These are phyloP conservation scores for Mythimna loreyi DNA, from an alignment of 2,888 invertebrate species.

Conservation along the genomic window DNA sequence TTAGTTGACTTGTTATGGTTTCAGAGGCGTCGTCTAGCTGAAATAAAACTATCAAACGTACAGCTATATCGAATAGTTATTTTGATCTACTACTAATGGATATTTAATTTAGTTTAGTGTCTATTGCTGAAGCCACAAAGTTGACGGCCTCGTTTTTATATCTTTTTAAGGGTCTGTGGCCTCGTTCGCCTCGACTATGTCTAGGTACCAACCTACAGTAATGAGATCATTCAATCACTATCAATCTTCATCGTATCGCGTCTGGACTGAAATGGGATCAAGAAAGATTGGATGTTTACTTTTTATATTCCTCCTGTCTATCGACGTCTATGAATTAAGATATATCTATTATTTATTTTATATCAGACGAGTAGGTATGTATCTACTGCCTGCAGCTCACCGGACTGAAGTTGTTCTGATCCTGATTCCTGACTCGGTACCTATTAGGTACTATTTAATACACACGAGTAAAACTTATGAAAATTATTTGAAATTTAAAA, in stretches of 20 bases:
- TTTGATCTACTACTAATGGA: not conserved
- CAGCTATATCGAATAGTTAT: not conserved
- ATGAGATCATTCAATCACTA: conserved; percentile 6
- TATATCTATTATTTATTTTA: too few species aligned
- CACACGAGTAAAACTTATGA: too few species aligned
- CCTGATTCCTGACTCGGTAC: too few species aligned
- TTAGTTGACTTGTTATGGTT: conserved; percentile 21
- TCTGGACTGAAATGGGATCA: too few species aligned
- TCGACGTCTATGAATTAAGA: too few species aligned
- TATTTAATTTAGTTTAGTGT: not conserved
- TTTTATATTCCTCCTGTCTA: too few species aligned
- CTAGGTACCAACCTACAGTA: not conserved
- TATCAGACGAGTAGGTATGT: too few species aligned
- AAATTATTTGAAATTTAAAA: too few species aligned
- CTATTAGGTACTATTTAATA: too few species aligned
- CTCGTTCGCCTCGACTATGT: not conserved
- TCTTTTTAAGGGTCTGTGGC: conserved; percentile 8
- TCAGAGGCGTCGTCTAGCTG: conserved; percentile 13
- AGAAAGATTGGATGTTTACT: too few species aligned
- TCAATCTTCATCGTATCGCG: conserved; percentile 8
- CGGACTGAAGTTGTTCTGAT: too few species aligned
- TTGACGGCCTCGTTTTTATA: conserved; percentile 21
- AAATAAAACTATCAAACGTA: conserved; percentile 4
- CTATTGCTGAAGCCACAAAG: not conserved
- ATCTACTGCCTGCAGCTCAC: too few species aligned